Percentiles rank a stretch among this genome's conserved stretches.
phyloP scores from a whole-genome alignment of 2,113 vertebrate species.

The Antechinus flavipes region DNA sequence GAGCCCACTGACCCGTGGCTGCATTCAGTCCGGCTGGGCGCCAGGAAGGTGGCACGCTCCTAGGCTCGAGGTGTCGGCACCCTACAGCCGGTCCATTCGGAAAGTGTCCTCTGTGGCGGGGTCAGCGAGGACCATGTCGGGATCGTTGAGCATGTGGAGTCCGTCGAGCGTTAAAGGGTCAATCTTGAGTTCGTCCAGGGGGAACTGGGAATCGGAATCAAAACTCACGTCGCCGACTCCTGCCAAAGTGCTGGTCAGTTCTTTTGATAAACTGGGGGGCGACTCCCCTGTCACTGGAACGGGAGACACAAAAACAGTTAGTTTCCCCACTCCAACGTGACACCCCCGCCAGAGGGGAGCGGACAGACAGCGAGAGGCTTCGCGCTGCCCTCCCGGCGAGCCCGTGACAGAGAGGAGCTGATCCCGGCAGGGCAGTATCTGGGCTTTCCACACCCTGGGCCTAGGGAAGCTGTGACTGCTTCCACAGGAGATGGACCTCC shows the following conservation, averaged over 20 bases:
- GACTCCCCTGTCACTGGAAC: conserved; percentile 96
- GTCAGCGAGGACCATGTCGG: conserved; percentile 97
- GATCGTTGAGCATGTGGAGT: conserved; percentile 99
- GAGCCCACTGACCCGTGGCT: conserved; percentile 68
- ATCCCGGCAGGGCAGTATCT: neutral
- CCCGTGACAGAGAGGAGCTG: fast-evolving
- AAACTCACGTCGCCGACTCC: conserved; percentile 96
- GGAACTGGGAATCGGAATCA: conserved; percentile 97
- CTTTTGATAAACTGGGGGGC: conserved; percentile 98
- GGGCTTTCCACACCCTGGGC: fast-evolving
- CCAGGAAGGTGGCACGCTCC: conserved; percentile 76
- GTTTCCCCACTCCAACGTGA: neutral
- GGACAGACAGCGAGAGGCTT: too few relatives aligned
- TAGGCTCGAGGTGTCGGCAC: conserved; percentile 33
- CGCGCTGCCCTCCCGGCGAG: too few relatives aligned
- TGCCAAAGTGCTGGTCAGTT: conserved; percentile 94
- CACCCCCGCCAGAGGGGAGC: neutral
- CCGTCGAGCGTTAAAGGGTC: conserved; percentile 98
- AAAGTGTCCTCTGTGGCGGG: conserved; percentile 99
- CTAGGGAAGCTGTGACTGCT: neutral
- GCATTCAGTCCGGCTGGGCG: conserved; percentile 83
- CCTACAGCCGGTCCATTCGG: conserved; percentile 98
- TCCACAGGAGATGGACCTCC: too few relatives aligned
- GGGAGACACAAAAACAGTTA: neutral
- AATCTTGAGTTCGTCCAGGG: conserved; percentile 98